These are phyloP conservation scores for Lepus americanus DNA, from an alignment of 2,113 vertebrate species.

Conservation along the genomic window DNA sequence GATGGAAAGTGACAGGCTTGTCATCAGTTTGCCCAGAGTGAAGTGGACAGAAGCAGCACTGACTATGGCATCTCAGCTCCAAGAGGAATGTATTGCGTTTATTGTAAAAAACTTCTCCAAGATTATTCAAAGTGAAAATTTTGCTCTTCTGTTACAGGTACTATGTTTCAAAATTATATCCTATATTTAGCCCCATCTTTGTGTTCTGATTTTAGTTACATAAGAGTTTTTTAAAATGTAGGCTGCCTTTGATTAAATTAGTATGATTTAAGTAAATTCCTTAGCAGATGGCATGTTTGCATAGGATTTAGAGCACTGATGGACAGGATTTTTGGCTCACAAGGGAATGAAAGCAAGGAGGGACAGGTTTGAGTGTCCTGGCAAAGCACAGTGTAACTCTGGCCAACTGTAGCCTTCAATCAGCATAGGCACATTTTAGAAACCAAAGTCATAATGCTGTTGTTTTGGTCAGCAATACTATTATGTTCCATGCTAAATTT, in stretches of 20 bases:
- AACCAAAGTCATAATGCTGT: not conserved
- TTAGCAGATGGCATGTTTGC: constrained; percentile 76
- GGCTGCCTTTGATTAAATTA: constrained; percentile 75
- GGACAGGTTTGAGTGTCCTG: constrained; percentile 49
- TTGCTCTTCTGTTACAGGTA: constrained; percentile 93
- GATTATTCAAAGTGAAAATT: constrained; percentile 90
- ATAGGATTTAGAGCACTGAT: constrained; percentile 64
- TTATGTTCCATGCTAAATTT: constrained; percentile 24
- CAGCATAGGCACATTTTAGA: constrained; percentile 33
- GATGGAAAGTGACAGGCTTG: constrained; percentile 93
- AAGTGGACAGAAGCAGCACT: constrained; percentile 94
- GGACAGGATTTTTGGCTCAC: constrained; percentile 73
- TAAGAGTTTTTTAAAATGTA: constrained; percentile 64
- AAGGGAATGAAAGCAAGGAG: constrained; percentile 49
- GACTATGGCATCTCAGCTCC: constrained; percentile 90
- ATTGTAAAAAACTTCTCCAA: constrained; percentile 91
- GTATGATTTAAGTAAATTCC: constrained; percentile 71
- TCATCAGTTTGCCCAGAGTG: constrained; percentile 93
- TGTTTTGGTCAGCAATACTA: constrained; percentile 46
- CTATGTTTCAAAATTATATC: constrained; percentile 46
- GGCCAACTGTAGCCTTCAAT: constrained; percentile 47
- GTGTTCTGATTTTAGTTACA: constrained; percentile 67
- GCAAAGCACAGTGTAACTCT: constrained; percentile 36
- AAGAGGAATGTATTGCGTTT: constrained; percentile 91
- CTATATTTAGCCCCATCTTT: constrained; percentile 39